Evolutionary conservation across 2,113 vertebrate species (phyloP), one percentile per base, ranked within the genome.

Genomic region (Onychostoma macrolepis): DNA sequence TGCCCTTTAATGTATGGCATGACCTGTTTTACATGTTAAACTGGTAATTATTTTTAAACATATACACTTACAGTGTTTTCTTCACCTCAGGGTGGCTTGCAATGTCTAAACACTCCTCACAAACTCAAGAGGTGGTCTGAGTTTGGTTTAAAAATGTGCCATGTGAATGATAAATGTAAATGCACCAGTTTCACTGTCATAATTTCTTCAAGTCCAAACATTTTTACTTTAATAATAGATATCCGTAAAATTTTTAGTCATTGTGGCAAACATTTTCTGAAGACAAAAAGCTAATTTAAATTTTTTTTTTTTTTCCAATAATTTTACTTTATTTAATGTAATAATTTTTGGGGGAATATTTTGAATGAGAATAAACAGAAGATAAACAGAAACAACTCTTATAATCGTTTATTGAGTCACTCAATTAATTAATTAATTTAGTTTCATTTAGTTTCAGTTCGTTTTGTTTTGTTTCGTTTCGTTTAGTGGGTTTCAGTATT

Each of bases 21-120:
- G n/a, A 28, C 74, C 15, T 48, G 72, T 76, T 43, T 76, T n/a
- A 45, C 38, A 75, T 75, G 21, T 75, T 75, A 45, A 43, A 26
- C 24, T 41, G 12, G 24, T 76, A 9, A 45, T 48, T 1, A 0
- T 13, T 17, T 82, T 26, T 30, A 45, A 41, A 65, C 33, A 43
- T 26, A 26, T 1, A 13, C 38, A 43, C 38, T 21, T 33, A 36
- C 30, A 45, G 48, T 33, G 6, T 56, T 56, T 56, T 33, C 7
- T 79, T 30, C 76, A 10, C 48, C 8, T 79, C 9, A 19, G n/a
- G 45, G 33, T 24, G 36, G 71, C 21, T 41, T 74, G 19, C 4
- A 43, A 15, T 45, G 45, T 58, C 4, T 58, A 58, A 21, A 58
- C 53, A 9, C 53, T 58, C 50, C 17, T 56, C 50, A 56, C 50